phyloP scores from a whole-genome alignment of 2,888 invertebrate genomes.

The Trachelus troglodyta region DNA sequence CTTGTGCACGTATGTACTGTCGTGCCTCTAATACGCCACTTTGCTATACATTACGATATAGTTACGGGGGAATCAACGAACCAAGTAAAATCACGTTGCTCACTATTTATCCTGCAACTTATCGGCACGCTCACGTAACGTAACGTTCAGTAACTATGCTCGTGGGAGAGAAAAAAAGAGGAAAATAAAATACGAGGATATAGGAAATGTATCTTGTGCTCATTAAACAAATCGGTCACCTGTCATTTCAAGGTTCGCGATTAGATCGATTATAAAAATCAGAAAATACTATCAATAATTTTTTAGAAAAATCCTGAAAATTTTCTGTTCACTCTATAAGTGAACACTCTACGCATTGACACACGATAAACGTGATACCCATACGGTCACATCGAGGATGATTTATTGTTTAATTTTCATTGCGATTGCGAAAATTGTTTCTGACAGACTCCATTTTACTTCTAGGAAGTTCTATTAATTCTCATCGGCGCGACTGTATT shows the following conservation, averaged over 20 bases:
- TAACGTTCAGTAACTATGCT: background rate
- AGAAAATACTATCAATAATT: no score
- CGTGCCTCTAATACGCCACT: background rate
- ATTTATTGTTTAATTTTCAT: slow-evolving; percentile 16
- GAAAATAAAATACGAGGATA: background rate
- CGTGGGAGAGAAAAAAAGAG: background rate
- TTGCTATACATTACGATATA: background rate
- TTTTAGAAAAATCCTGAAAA: background rate
- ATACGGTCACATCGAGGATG: background rate
- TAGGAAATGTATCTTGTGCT: background rate
- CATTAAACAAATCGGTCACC: background rate
- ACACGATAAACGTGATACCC: background rate
- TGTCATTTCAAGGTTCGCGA: background rate
- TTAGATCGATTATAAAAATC: background rate
- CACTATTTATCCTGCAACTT: background rate
- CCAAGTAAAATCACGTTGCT: background rate
- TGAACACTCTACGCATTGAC: background rate
- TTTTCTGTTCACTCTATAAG: background rate
- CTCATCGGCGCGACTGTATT: background rate
- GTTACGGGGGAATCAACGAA: background rate
- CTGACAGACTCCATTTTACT: slow-evolving; percentile 31
- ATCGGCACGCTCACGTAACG: background rate
- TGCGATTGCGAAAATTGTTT: slow-evolving; percentile 15
- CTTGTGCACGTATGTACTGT: background rate
- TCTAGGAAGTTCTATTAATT: slow-evolving; percentile 29